Percentiles rank a stretch among this genome's conserved stretches.
Conservation (phyloP, 1,140 invertebrate species). For the Orussus abietinus region DNA sequence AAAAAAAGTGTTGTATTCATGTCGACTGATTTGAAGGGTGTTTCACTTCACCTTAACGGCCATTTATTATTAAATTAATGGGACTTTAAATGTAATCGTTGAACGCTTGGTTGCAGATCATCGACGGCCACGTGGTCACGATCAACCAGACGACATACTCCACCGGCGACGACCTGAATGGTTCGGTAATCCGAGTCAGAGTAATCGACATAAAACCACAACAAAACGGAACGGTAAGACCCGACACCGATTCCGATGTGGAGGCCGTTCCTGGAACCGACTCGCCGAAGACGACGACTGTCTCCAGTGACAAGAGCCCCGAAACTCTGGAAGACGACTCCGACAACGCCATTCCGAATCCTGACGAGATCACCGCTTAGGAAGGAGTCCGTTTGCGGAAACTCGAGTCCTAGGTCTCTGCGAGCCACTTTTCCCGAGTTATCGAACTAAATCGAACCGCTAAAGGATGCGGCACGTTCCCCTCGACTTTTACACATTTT, state of each 20-base stretch:
- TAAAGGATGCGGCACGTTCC: too few relatives aligned
- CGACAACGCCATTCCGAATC: conserved; percentile 45
- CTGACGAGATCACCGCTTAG: conserved; percentile 41
- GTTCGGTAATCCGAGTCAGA: conserved; percentile 51
- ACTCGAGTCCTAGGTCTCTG: too few relatives aligned
- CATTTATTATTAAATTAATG: conserved; percentile 5
- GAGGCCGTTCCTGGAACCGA: conserved; percentile 17
- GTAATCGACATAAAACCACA: conserved; percentile 54
- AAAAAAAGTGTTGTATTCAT: conserved; percentile 1
- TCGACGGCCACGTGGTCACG: conserved; percentile 57
- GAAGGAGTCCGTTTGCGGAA: background rate
- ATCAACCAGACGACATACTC: conserved; percentile 58
- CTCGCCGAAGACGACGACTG: conserved; percentile 12
- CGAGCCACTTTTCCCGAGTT: too few relatives aligned
- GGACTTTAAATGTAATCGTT: conserved; percentile 1
- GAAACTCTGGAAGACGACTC: conserved; percentile 41
- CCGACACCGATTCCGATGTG: conserved; percentile 12
- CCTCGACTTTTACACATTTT: too few relatives aligned
- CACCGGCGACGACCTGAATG: conserved; percentile 43
- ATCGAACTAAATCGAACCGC: too few relatives aligned
- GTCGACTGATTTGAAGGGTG: background rate
- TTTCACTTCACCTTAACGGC: conserved; percentile 10
- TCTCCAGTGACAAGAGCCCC: conserved; percentile 22
- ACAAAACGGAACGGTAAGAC: conserved; percentile 37
- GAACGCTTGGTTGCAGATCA: conserved; percentile 45